Conservation (phyloP, 2,113 vertebrate genomes). For the Sinocyclocheilus maitianheensis region DNA sequence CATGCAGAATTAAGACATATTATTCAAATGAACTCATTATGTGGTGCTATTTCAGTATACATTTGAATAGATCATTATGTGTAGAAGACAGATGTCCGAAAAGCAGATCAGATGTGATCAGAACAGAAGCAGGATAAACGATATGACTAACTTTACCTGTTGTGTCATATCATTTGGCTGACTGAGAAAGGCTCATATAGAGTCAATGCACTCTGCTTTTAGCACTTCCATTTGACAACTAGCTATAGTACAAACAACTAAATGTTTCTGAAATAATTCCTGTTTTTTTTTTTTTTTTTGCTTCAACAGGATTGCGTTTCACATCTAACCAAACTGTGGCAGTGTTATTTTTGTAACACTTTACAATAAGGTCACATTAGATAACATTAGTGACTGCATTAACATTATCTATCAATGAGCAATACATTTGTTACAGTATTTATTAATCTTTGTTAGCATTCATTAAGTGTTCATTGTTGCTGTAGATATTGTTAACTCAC, state of each 20-base stretch:
- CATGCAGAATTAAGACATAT: slow-evolving; percentile 11
- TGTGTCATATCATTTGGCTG: background rate
- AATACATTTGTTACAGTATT: no score
- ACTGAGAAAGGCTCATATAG: background rate
- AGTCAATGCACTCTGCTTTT: background rate
- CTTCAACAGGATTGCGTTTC: background rate
- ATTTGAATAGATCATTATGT: background rate
- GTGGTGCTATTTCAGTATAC: slow-evolving; percentile 11
- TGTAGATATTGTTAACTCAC: no score
- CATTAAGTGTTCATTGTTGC: no score
- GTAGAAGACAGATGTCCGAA: background rate
- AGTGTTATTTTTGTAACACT: background rate
- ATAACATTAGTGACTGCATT: no score
- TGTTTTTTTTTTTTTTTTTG: background rate
- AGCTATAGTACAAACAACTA: no score
- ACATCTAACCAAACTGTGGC: background rate
- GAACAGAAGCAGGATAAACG: background rate
- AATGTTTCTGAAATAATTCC: no score
- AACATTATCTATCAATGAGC: no score
- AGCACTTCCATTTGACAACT: no score
- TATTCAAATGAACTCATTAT: slow-evolving; percentile 21
- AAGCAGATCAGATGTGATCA: slow-evolving; percentile 13
- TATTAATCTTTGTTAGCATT: no score
- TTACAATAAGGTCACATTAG: no score
- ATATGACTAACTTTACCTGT: background rate